Conservation (phyloP, 1,140 invertebrate genomes). For the Limonius californicus region DNA sequence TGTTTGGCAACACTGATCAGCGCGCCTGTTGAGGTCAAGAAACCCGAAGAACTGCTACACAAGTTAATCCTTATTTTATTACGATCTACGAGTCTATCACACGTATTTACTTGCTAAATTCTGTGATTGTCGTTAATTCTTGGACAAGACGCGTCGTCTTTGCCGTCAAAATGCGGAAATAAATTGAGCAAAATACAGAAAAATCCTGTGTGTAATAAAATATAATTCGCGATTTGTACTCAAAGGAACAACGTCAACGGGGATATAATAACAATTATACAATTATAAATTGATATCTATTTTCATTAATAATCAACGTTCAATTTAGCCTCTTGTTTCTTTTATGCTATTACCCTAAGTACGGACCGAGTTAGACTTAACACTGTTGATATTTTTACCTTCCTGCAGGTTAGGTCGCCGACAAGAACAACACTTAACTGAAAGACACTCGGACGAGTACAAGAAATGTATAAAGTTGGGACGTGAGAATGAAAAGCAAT, state of each 20-base stretch:
- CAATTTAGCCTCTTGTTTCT: not conserved
- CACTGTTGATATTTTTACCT: slow-evolving; percentile 11
- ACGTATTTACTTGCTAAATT: slow-evolving; percentile 20
- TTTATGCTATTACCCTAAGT: not conserved
- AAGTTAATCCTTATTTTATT: slow-evolving; percentile 9
- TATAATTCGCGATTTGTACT: slow-evolving; percentile 35
- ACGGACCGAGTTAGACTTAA: not conserved
- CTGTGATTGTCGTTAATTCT: slow-evolving; percentile 47
- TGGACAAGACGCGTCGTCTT: slow-evolving; percentile 47
- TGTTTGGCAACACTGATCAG: slow-evolving; percentile 13
- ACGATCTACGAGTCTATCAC: slow-evolving; percentile 2
- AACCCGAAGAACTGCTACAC: slow-evolving; percentile 22
- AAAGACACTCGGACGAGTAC: slow-evolving; percentile 23
- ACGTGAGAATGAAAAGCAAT: slow-evolving; percentile 19
- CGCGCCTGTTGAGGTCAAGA: slow-evolving; percentile 27
- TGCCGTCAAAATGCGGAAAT: slow-evolving; percentile 44
- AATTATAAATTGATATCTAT: slow-evolving; percentile 9
- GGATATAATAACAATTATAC: slow-evolving; percentile 23
- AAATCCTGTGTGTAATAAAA: slow-evolving; percentile 16
- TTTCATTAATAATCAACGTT: not conserved
- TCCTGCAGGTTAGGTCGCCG: not conserved
- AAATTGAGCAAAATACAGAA: slow-evolving; percentile 19
- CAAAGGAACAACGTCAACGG: slow-evolving; percentile 33
- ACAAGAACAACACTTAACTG: slow-evolving; percentile 16
- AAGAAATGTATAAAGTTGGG: slow-evolving; percentile 18